phyloP scores from a whole-genome alignment of 2,888 invertebrate species.

The Acleris emargana region DNA sequence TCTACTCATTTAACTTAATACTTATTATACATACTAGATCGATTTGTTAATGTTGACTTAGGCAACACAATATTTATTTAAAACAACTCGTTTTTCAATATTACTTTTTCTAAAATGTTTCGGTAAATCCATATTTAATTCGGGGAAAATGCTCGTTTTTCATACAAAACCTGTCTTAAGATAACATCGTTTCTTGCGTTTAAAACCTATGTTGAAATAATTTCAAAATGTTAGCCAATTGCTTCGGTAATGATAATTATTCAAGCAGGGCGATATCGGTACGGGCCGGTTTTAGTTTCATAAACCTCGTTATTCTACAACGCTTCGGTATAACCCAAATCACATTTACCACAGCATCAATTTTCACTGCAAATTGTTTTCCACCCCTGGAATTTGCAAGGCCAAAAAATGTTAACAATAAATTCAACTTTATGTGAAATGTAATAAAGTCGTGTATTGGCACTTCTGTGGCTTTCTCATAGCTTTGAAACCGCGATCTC shows the following conservation, averaged over 20 bases:
- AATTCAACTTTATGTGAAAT: conserved; percentile 41
- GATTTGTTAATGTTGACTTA: conserved; percentile 3
- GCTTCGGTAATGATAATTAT: no score
- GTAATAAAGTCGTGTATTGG: conserved; percentile 31
- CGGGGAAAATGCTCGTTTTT: no score
- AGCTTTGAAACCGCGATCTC: conserved; percentile 62
- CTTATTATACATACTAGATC: conserved; percentile 13
- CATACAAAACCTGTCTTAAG: no score
- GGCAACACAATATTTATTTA: not conserved
- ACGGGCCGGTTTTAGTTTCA: no score
- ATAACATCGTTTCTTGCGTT: no score
- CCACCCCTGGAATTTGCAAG: conserved; percentile 53
- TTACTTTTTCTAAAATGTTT: no score
- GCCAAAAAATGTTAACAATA: conserved; percentile 9
- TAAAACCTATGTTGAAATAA: no score
- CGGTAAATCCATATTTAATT: no score
- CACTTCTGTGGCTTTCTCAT: conserved; percentile 40
- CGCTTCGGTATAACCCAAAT: not conserved
- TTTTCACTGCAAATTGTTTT: conserved; percentile 65
- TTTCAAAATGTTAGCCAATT: no score
- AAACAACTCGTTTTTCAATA: not conserved
- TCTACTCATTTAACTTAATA: conserved; percentile 20
- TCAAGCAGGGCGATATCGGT: no score
- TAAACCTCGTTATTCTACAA: no score
- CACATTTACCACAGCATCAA: conserved; percentile 39